A percentile compares a stretch with the other conserved stretches of the same genome.
Conservation (phyloP, 2,888 invertebrate genomes). For the Epinotia nisella region DNA sequence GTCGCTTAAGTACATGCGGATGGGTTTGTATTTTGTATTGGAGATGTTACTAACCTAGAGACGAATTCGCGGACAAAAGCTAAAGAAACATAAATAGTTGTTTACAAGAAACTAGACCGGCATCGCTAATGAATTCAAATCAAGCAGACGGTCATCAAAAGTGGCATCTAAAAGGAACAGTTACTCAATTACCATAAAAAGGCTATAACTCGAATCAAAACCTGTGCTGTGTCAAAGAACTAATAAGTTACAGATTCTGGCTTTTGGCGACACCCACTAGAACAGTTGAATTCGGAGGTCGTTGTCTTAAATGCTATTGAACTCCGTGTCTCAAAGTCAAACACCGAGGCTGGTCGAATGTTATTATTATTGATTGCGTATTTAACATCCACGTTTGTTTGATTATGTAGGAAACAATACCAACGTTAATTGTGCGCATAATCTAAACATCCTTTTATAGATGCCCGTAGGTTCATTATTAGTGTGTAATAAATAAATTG, state of each 20-base stretch:
- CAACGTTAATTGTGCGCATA: constrained; percentile 3
- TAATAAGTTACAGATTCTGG: constrained; percentile 36
- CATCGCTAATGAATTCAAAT: constrained; percentile 26
- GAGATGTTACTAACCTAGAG: too few species aligned
- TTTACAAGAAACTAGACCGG: constrained; percentile 35
- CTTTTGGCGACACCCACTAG: constrained; percentile 39
- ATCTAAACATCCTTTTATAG: constrained; percentile 6
- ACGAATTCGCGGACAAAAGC: neutral
- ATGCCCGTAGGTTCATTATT: neutral
- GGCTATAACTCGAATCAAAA: constrained; percentile 34
- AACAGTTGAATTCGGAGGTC: constrained; percentile 42
- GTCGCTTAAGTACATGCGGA: neutral
- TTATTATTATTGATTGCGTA: constrained; percentile 39
- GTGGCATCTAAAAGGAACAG: constrained; percentile 23
- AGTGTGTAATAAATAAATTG: neutral
- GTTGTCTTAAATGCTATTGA: constrained; percentile 44
- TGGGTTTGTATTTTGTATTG: too few species aligned
- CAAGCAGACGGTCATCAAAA: constrained; percentile 26
- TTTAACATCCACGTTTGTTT: constrained; percentile 28
- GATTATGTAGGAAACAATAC: constrained; percentile 31
- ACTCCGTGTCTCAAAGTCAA: constrained; percentile 43
- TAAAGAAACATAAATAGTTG: neutral
- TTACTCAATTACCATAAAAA: constrained; percentile 41
- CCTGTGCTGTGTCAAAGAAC: constrained; percentile 38
- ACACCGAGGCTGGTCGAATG: constrained; percentile 36